phyloP scores from a whole-genome alignment of 2,888 invertebrate genomes.

The Sinodicranocentrus sp. region DNA sequence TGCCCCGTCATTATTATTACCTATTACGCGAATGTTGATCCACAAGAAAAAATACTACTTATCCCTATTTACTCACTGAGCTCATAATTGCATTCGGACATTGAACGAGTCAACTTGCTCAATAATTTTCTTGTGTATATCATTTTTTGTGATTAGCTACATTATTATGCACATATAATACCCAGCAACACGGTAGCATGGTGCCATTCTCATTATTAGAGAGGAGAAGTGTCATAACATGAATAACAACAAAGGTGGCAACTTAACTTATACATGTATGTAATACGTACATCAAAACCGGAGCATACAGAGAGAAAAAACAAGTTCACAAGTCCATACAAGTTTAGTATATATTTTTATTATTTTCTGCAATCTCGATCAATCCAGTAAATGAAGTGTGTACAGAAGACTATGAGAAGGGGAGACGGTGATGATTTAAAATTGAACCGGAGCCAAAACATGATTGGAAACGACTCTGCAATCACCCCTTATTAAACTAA shows the following conservation, averaged over 20 bases:
- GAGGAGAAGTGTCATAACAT: constrained; percentile 6
- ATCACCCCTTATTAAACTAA: constrained; percentile 36
- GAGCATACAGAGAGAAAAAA: background rate
- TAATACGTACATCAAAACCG: background rate
- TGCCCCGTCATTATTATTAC: constrained; percentile 4
- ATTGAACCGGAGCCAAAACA: constrained; percentile 45
- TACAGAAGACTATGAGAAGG: background rate
- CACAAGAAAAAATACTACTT: too few species aligned
- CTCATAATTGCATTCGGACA: background rate
- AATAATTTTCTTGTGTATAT: too few species aligned
- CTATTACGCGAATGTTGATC: too few species aligned
- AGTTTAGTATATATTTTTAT: too few species aligned
- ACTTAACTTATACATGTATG: background rate
- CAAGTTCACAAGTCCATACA: too few species aligned
- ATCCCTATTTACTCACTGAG: too few species aligned
- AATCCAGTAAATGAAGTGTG: too few species aligned
- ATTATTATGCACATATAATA: too few species aligned
- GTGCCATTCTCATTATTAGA: constrained; percentile 1
- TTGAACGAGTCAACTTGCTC: too few species aligned
- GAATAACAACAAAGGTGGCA: background rate
- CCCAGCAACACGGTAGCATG: background rate
- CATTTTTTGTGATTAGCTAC: too few species aligned
- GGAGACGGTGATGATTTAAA: constrained; percentile 16
- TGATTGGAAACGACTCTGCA: constrained; percentile 1
- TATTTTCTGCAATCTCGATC: background rate